These are phyloP conservation scores for Rhagologus leucostigma DNA, from an alignment of 2,113 vertebrate genomes.

Conservation along the genomic window DNA sequence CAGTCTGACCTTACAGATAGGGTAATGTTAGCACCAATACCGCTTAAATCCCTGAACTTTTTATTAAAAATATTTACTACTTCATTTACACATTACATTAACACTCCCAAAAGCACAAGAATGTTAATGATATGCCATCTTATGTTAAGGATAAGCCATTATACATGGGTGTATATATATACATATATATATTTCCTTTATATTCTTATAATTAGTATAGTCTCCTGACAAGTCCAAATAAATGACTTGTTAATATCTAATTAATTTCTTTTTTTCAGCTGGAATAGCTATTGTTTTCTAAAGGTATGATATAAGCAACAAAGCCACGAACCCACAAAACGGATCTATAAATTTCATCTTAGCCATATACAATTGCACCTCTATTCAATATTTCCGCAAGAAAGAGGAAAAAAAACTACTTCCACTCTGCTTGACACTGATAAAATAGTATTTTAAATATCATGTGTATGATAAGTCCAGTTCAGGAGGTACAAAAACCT, in stretches of 20 bases:
- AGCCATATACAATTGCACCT: not conserved
- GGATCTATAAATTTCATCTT: not conserved
- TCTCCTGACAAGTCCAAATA: not conserved
- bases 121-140: not conserved
- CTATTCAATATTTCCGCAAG: not conserved
- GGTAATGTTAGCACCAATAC: not conserved
- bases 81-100: not conserved
- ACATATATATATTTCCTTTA: not conserved
- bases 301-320: not conserved
- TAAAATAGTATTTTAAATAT: not conserved
- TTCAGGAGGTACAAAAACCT: not conserved
- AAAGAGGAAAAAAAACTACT: not conserved
- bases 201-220: not conserved
- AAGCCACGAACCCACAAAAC: not conserved
- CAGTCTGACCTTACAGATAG: not conserved
- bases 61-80: not conserved
- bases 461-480: rapidly evolving
- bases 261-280: not conserved
- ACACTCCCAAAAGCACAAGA: not conserved
- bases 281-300: not conserved
- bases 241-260: not conserved
- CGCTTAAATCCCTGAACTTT: not conserved
- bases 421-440: not conserved
- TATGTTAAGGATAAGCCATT: not conserved
- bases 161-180: not conserved